Evolutionary conservation across 2,888 invertebrate genomes (phyloP).

Genomic region (Trichogramma evanescens): DNA sequence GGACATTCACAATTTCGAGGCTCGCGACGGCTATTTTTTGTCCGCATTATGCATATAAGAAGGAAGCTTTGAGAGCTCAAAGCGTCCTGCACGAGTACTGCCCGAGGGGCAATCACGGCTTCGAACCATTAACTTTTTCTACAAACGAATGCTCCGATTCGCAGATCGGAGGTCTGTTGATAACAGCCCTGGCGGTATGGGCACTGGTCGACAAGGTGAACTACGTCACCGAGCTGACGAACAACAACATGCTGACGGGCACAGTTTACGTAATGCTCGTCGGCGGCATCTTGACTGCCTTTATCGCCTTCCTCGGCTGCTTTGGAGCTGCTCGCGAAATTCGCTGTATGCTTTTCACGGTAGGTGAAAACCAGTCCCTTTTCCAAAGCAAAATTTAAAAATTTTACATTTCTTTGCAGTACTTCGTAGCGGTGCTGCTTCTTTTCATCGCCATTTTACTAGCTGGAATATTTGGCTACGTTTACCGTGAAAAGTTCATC

Average conservation of each 20-base stretch:
- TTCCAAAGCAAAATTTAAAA: background rate
- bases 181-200: constrained; percentile 77
- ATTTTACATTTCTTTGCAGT: constrained; percentile 53
- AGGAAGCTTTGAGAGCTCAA: too few species aligned
- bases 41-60: too few species aligned
- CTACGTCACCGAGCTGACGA: constrained; percentile 76
- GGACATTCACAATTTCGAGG: too few species aligned
- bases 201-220: constrained; percentile 71
- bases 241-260: constrained; percentile 77
- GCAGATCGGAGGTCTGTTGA: constrained; percentile 71
- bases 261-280: constrained; percentile 78
- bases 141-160: constrained; percentile 27
- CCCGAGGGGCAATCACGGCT: too few species aligned
- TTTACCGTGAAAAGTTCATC: constrained; percentile 78
- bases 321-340: constrained; percentile 90
- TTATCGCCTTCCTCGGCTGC: constrained; percentile 86
- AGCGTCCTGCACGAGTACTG: too few species aligned
- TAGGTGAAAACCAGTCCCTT: constrained; percentile 48
- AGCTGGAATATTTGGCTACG: constrained; percentile 84
- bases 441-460: constrained; percentile 86
- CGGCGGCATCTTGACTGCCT: constrained; percentile 71
- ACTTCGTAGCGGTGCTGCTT: constrained; percentile 80
- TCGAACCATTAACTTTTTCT: background rate
- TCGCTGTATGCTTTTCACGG: constrained; percentile 86
- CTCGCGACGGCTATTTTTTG: too few species aligned